A percentile compares a stretch with the other conserved stretches of the same genome.
phyloP scores from a whole-genome alignment of 2,888 invertebrate genomes.

The Drosophila infuscata region DNA sequence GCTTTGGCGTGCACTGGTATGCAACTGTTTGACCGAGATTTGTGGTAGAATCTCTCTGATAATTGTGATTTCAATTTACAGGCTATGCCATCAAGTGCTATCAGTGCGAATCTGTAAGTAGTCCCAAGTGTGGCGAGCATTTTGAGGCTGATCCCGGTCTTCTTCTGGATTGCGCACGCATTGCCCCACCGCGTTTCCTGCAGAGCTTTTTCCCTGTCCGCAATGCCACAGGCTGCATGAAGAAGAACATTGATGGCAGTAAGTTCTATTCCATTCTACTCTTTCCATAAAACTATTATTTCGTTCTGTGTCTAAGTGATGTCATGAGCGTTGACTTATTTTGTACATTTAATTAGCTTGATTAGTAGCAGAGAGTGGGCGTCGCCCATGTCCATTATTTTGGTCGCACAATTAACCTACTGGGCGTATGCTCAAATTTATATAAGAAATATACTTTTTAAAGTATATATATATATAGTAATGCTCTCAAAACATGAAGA shows the following conservation, averaged over 20 bases:
- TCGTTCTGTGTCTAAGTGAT: constrained; percentile 21
- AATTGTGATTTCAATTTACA: constrained; percentile 34
- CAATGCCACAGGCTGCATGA: constrained; percentile 84
- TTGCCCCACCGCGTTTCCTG: constrained; percentile 78
- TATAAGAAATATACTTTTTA: not conserved
- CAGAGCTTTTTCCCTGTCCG: constrained; percentile 61
- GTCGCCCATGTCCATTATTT: not conserved
- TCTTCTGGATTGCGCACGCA: constrained; percentile 76
- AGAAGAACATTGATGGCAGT: constrained; percentile 78
- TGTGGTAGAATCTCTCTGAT: not conserved
- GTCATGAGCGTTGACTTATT: constrained; percentile 33
- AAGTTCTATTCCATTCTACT: constrained; percentile 55
- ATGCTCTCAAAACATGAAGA: not conserved
- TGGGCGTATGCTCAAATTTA: constrained; percentile 14
- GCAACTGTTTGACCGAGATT: constrained; percentile 20
- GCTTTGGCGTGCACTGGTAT: constrained; percentile 79
- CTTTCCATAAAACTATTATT: not conserved
- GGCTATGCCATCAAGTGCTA: constrained; percentile 84
- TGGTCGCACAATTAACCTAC: constrained; percentile 9
- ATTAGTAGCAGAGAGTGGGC: constrained; percentile 33
- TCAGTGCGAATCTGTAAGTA: constrained; percentile 80
- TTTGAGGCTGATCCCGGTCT: constrained; percentile 72
- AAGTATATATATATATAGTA: not conserved
- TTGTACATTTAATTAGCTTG: constrained; percentile 45
- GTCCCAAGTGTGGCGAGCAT: constrained; percentile 80